These are phyloP conservation scores for Papilio helenus DNA, from an alignment of 1,140 invertebrate species.

Conservation along the genomic window DNA sequence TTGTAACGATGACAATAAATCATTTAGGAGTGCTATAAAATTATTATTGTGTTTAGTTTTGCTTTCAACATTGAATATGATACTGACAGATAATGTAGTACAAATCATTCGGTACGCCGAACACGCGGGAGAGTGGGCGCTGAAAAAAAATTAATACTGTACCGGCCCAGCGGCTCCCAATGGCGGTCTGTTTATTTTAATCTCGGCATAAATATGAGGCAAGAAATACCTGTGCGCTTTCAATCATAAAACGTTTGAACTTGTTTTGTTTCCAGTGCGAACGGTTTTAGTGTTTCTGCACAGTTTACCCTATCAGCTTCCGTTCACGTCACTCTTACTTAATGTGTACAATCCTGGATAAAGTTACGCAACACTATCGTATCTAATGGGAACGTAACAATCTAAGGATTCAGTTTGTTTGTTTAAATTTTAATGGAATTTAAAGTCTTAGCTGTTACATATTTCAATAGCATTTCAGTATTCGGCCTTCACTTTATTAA, in stretches of 20 bases:
- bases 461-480: no score
- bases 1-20: conserved; percentile 24
- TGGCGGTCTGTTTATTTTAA: conserved; percentile 67
- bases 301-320: conserved; percentile 56
- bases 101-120: conserved; percentile 25
- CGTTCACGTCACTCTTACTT: conserved; percentile 48
- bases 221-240: conserved; percentile 76
- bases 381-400: no score
- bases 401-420: no score
- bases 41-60: conserved; percentile 38
- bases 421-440: no score
- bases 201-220: conserved; percentile 72
- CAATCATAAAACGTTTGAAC: conserved; percentile 78
- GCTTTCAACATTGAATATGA: conserved; percentile 37
- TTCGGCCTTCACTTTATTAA: background rate
- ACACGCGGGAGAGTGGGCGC: conserved; percentile 32
- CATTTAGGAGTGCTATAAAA: conserved; percentile 36
- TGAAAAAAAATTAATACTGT: conserved; percentile 37
- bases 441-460: no score
- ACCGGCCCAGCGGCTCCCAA: conserved; percentile 22
- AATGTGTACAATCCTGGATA: conserved; percentile 37
- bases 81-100: conserved; percentile 39
- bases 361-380: background rate
- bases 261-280: conserved; percentile 79
- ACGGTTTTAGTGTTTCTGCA: conserved; percentile 57